phyloP scores from a whole-genome alignment of 2,888 invertebrate species.

The Cantharis rufa region DNA sequence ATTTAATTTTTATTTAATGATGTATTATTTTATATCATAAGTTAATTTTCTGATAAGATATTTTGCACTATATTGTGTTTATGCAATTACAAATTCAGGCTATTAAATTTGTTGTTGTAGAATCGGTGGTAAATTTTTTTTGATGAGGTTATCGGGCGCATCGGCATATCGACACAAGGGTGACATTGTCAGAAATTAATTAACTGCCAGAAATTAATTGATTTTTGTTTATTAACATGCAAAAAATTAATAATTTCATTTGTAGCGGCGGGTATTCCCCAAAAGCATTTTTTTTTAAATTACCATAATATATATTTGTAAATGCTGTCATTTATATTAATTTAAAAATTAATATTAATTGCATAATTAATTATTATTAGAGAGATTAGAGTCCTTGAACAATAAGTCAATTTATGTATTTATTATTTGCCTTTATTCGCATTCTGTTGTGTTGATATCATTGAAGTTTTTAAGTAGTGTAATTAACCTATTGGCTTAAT shows the following conservation, averaged over 20 bases:
- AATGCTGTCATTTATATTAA: neutral
- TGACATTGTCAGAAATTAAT: too few relatives aligned
- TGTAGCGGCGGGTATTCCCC: neutral
- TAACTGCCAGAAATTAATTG: too few relatives aligned
- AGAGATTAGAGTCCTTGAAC: neutral
- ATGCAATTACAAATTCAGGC: neutral
- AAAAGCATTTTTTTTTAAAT: neutral
- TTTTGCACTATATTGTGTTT: neutral
- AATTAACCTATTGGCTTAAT: conserved; percentile 32
- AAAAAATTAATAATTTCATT: too few relatives aligned
- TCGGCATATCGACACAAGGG: too few relatives aligned
- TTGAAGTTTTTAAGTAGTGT: conserved; percentile 8
- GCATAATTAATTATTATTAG: conserved; percentile 9
- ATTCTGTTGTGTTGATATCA: conserved; percentile 22
- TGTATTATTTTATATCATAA: conserved; percentile 3
- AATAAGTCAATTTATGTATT: conserved; percentile 6
- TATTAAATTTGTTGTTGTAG: neutral
- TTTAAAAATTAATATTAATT: neutral
- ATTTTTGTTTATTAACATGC: neutral
- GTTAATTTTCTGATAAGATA: neutral
- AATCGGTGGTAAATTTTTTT: neutral
- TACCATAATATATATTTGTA: neutral
- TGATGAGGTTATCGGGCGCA: neutral
- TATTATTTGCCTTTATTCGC: conserved; percentile 12
- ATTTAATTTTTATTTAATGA: conserved; percentile 25